Conservation (phyloP, 2,888 invertebrate genomes). For the Drosophila quinaria region DNA sequence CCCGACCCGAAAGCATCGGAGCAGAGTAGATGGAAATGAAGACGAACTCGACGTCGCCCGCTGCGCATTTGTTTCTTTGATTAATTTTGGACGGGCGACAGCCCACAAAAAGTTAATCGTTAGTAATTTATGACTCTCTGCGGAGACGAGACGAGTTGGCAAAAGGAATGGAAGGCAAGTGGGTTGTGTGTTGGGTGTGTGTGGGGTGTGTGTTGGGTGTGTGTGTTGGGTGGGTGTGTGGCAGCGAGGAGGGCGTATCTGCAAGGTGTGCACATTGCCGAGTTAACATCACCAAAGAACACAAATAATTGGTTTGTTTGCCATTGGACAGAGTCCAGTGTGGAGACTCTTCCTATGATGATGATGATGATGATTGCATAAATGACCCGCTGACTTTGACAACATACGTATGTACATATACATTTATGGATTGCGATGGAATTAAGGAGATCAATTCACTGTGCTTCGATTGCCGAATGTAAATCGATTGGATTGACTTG, state of each 20-base stretch:
- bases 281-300: constrained; percentile 38
- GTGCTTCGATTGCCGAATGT: constrained; percentile 34
- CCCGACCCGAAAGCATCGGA: constrained; percentile 39
- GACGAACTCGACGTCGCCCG: constrained; percentile 29
- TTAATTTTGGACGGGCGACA: constrained; percentile 54
- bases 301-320: constrained; percentile 62
- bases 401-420: constrained; percentile 24
- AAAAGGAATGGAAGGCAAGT: not conserved
- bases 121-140: constrained; percentile 74
- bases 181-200: not conserved
- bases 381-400: constrained; percentile 69
- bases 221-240: too few species aligned
- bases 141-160: constrained; percentile 27
- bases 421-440: constrained; percentile 1
- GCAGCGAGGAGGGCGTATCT: not conserved
- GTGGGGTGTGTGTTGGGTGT: too few species aligned
- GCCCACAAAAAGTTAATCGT: constrained; percentile 75
- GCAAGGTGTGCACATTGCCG: constrained; percentile 54
- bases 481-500: constrained; percentile 28
- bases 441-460: constrained; percentile 32
- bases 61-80: constrained; percentile 66
- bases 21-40: not conserved
- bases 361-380: constrained; percentile 51
- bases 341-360: not conserved
- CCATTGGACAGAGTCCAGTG: constrained; percentile 11